A percentile compares a stretch with the other conserved stretches of the same genome.
phyloP scores from a whole-genome alignment of 2,888 invertebrate species.

The Lasiommata megera region DNA sequence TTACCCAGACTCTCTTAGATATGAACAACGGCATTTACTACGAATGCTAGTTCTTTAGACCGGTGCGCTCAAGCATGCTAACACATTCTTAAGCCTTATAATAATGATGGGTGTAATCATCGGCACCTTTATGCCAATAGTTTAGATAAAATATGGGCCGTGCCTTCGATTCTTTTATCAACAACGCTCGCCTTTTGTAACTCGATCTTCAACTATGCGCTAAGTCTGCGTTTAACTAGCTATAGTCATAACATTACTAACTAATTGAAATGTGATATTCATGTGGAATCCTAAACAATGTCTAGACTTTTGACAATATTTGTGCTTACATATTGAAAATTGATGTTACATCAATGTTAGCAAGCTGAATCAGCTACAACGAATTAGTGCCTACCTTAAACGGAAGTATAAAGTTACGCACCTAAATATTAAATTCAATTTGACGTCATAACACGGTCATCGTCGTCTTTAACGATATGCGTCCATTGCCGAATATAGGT shows the following conservation, averaged over 20 bases:
- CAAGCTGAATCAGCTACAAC: background rate
- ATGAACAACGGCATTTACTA: too few relatives aligned
- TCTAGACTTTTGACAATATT: constrained; percentile 9
- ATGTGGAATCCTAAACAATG: constrained; percentile 6
- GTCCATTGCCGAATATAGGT: too few relatives aligned
- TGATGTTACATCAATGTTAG: background rate
- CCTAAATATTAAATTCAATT: too few relatives aligned
- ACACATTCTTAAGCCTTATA: background rate
- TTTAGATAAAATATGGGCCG: background rate
- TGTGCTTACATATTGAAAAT: background rate
- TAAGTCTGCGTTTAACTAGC: constrained; percentile 6
- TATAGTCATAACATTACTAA: constrained; percentile 8
- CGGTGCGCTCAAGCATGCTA: background rate
- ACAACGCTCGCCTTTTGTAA: constrained; percentile 3
- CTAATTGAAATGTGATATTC: constrained; percentile 2
- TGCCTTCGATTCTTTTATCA: background rate
- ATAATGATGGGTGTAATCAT: background rate
- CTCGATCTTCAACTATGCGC: constrained; percentile 4
- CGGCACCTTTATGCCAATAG: background rate
- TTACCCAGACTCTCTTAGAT: too few relatives aligned
- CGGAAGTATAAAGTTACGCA: too few relatives aligned
- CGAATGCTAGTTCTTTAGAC: background rate
- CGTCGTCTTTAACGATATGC: too few relatives aligned
- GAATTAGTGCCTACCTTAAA: background rate
- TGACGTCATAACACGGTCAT: too few relatives aligned